Evolutionary conservation across 2,888 invertebrate species (phyloP), one percentile per base, ranked within the genome.

Genomic region (Tipula unca): DNA sequence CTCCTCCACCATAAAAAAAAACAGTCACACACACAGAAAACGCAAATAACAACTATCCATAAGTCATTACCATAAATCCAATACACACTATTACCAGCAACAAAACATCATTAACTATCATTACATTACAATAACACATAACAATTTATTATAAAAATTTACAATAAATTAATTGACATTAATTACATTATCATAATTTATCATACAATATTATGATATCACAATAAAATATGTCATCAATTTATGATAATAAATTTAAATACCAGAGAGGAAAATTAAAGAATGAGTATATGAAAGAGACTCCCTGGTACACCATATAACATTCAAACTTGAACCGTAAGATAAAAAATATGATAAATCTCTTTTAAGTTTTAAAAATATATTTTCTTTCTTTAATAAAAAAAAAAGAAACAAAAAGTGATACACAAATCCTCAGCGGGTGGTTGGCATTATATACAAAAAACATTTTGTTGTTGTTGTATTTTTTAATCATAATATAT

Each of bases 141-240:
- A 69, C 69, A 69, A 69, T 69, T 69, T 69, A 69, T 69, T 69
- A 69, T 69, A 25, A 69, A 69, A 69, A 69, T 69, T 69, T 69
- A 69, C 69, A 69, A 69, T 69, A 69, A 69, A 69, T 69, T 69
- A 69, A 69, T 69, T 69, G 69, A 69, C 69, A 69, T 69, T 69
- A 69, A 69, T 69, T 69, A 69, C 69, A 69, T 69, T 69, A 69
- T 69, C 69, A 69, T 69, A 69, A 69, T 69, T 69, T 69, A 69
- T 69, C 69, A 69, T 69, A 69, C 69, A 69, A 69, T 69, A 69
- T 69, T 69, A 69, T 83, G 35, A 83, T 83, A 83, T 83, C 17
- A 83, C 83, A 83, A 83, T 83, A 83, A 83, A 83, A 83, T 32
- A 83, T 83, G 83, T 83, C 83, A 83, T 83, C 83, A 83, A 83